These are phyloP conservation scores for Anguilla anguilla DNA, from an alignment of 2,797 vertebrate genomes.

Conservation along the genomic window DNA sequence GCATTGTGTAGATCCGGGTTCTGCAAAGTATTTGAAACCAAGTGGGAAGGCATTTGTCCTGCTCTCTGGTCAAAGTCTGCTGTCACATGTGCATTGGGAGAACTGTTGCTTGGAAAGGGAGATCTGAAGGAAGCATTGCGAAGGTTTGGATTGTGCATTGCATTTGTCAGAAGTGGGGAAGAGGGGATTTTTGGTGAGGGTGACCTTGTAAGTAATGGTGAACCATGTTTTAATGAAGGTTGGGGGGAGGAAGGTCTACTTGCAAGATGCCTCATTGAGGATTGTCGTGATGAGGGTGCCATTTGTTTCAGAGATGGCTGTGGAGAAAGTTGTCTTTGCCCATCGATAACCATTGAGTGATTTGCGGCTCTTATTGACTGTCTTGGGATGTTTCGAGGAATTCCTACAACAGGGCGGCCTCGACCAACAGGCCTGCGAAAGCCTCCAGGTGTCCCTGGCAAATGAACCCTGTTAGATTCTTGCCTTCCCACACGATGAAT, in stretches of 20 bases:
- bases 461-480: constrained; percentile 34
- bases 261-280: constrained; percentile 49
- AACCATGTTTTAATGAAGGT: constrained; percentile 59
- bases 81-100: constrained; percentile 56
- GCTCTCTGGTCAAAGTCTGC: not conserved
- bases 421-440: constrained; percentile 71
- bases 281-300: constrained; percentile 48
- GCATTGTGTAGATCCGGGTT: constrained; percentile 63
- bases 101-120: constrained; percentile 50
- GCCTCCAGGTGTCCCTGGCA: constrained; percentile 54
- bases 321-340: constrained; percentile 39
- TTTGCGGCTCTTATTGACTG: constrained; percentile 67
- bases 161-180: constrained; percentile 57
- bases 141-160: constrained; percentile 58
- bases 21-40: constrained; percentile 66
- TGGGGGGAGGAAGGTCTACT: constrained; percentile 61
- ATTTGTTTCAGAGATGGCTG: constrained; percentile 48
- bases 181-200: constrained; percentile 60
- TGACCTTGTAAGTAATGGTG: constrained; percentile 57
- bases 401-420: constrained; percentile 76
- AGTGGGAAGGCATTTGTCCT: constrained; percentile 45
- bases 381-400: constrained; percentile 68
- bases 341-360: constrained; percentile 48
- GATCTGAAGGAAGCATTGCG: constrained; percentile 55
- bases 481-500: constrained; percentile 50